Percentiles rank a stretch among this genome's conserved stretches.
Conservation (phyloP, 2,797 vertebrate genomes). For the Mus caroli region DNA sequence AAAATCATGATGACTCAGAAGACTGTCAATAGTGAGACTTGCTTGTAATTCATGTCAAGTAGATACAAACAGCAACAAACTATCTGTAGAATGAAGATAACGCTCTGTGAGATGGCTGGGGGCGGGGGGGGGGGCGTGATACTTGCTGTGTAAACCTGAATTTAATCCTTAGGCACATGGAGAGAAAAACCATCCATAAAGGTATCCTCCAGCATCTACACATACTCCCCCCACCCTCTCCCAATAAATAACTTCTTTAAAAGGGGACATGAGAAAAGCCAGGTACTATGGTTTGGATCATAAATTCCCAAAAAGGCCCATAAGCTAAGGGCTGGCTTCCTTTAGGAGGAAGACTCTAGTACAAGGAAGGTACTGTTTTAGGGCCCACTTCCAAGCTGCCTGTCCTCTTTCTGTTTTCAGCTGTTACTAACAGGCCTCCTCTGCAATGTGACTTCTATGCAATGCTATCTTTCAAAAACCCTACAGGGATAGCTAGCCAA, state of each 20-base stretch:
- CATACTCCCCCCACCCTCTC: neutral
- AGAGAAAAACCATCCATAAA: neutral
- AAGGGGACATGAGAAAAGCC: neutral
- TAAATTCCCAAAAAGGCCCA: neutral
- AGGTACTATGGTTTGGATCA: neutral
- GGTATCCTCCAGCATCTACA: neutral
- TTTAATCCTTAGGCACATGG: neutral
- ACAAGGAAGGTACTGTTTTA: neutral
- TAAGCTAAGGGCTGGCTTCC: neutral
- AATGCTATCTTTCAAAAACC: neutral
- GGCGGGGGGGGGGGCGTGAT: neutral
- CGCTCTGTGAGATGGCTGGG: neutral
- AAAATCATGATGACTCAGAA: slow-evolving; percentile 34
- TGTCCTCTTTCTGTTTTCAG: neutral
- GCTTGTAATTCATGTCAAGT: slow-evolving; percentile 13
- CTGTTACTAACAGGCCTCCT: neutral
- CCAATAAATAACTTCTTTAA: neutral
- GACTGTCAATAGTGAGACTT: slow-evolving; percentile 12
- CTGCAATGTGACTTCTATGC: neutral
- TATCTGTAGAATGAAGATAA: neutral
- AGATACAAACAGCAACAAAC: slow-evolving; percentile 1
- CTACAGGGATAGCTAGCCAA: neutral
- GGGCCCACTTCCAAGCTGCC: neutral
- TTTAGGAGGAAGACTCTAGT: neutral
- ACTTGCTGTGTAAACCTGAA: no score